Base-by-base conservation (phyloP, 2,888 invertebrate genomes). In the Petrolisthes cinctipes region DNA sequence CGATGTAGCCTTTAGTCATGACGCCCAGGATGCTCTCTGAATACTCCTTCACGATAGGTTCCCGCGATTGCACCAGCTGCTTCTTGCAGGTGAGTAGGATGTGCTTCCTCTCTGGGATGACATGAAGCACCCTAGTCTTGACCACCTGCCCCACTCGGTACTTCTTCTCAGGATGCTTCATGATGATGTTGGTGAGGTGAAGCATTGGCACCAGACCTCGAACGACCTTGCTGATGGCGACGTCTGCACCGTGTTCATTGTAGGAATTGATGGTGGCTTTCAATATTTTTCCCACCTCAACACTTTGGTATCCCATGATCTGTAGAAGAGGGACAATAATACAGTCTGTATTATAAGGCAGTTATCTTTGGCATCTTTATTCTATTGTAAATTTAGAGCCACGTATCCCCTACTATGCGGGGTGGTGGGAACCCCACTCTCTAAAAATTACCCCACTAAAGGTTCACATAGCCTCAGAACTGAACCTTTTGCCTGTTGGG, bases 71-170 rank as follows among this genome's bases (percentile, higher is more conserved):
- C 4, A 85, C 71, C 78, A 88, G 17, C 20, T 54, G 51, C 51
- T 85, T 78, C 51, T 85, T 85, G 71, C 82, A 82, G 7, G 88
- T 88, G 11, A 88, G 82, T 37, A 85, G 56, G 7, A 88, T 11
- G n/a, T 82, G 75, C 14, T 66, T 20, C 6, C 54, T 76, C 56
- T 85, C 78, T 1, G 78, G 57, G 51, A 76, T 57, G 0, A 88
- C 88, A 17, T 82, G 66, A 9, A 88, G 53, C 56, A 88, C 85
- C 61, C 88, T 57, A 17, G 82, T 57, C 7, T 20, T 82, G 7
- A 88, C 68, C 4, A 57, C 20, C 4, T 56, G 17, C 6, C 85
- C 85, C 37, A 56, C 51, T 6, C 4, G 6, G 53, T 78, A 82
- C 54, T 82, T 85, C 20, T 68, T 85, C 53, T 82, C 68, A n/a